Evolutionary conservation across 2,888 invertebrate genomes (phyloP).

Genomic region (Aphidoletes aphidimyza): DNA sequence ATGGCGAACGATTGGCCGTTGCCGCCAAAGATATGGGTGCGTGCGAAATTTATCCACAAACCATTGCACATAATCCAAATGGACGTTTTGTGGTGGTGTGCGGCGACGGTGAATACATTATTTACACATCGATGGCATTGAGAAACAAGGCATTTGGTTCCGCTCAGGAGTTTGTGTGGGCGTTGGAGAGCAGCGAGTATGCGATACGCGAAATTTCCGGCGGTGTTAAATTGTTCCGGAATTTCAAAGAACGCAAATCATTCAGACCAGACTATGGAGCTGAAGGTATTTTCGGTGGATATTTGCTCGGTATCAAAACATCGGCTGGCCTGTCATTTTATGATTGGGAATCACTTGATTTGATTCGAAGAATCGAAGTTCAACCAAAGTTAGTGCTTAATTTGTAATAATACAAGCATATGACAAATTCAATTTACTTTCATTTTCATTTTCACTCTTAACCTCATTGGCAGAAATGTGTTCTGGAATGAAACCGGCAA

Average conservation of each 20-base stretch:
- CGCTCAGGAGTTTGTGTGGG: constrained; percentile 99
- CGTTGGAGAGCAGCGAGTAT: constrained; percentile 93
- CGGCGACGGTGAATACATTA: constrained; percentile 99
- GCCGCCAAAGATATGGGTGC: constrained; percentile 99
- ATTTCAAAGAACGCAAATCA: constrained; percentile 96
- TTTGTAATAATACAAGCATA: no score
- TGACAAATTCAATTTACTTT: constrained; percentile 56
- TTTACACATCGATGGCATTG: constrained; percentile 99
- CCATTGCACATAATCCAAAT: constrained; percentile 97
- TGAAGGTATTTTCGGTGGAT: constrained; percentile 93
- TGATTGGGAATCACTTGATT: constrained; percentile 94
- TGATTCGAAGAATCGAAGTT: constrained; percentile 96
- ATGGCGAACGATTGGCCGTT: constrained; percentile 92
- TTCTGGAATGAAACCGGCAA: constrained; percentile 98
- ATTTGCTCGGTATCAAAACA: constrained; percentile 89
- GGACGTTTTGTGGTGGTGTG: constrained; percentile 94
- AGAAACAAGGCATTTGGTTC: constrained; percentile 98
- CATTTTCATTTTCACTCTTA: constrained; percentile 54
- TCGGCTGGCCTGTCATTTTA: constrained; percentile 94
- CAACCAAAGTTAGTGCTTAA: constrained; percentile 74
- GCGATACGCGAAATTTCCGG: constrained; percentile 90
- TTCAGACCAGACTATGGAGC: constrained; percentile 97
- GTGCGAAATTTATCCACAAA: constrained; percentile 99
- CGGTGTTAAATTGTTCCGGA: constrained; percentile 93
- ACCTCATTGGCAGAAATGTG: constrained; percentile 73